Percentiles rank a stretch among this genome's conserved stretches.
These are phyloP conservation scores for Netelia inedita DNA, from an alignment of 2,888 invertebrate species.

Conservation along the genomic window DNA sequence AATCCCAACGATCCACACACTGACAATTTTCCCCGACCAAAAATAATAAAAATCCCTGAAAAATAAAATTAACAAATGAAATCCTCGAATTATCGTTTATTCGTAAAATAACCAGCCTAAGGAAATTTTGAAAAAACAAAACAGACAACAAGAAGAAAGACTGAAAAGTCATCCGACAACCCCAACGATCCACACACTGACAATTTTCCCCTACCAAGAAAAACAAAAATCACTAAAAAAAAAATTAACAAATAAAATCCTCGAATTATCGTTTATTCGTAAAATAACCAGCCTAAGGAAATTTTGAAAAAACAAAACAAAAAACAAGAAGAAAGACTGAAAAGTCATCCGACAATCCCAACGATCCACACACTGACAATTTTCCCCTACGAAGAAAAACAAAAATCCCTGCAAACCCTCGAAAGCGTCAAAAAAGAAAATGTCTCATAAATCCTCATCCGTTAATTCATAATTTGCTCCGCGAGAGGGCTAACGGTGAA, in stretches of 20 bases:
- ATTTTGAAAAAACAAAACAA: not conserved
- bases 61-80: slow-evolving; percentile 2
- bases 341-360: not conserved
- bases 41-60: not conserved
- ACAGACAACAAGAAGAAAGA: slow-evolving; percentile 9
- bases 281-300: slow-evolving; percentile 2
- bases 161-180: not conserved
- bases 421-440: too few species aligned
- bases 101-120: not conserved
- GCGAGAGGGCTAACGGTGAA: not conserved
- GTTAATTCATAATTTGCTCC: too few species aligned
- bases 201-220: too few species aligned
- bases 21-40: not conserved
- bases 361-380: not conserved
- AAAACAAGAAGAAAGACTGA: slow-evolving; percentile 11
- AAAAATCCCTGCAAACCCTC: not conserved
- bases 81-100: not conserved
- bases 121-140: not conserved
- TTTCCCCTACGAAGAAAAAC: too few species aligned
- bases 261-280: slow-evolving; percentile 1
- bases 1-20: not conserved
- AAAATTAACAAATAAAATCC: not conserved
- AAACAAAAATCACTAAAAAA: not conserved
- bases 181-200: not conserved
- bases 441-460: too few species aligned